Base-by-base conservation (phyloP, 2,797 vertebrate genomes). In the Gadopsis bispinosus region DNA sequence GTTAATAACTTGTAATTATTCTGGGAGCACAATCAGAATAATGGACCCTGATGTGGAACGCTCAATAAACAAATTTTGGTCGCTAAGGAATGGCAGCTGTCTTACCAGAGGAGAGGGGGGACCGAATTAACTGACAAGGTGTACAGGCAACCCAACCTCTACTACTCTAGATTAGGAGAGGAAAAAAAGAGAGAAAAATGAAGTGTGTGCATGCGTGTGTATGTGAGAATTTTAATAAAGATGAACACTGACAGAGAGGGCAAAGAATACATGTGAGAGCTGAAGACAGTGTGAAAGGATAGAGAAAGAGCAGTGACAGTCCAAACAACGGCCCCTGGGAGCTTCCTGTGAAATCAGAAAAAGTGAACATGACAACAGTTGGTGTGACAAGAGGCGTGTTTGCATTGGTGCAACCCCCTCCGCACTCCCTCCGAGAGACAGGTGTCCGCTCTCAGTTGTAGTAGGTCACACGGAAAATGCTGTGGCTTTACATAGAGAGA, bases 311-410 rank as follows among this genome's bases (percentile, higher is more conserved):
- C 17, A 0, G 53, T 66, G 58, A 56, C 4, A 58, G 75, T 88
- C 76, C 78, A 72, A 83, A 69, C 70, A 69, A 71, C 56, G 1
- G 67, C 79, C 69, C 66, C 83, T 55, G 54, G 77, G 85, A 90
- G 67, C 20, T 75, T 92, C 93, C 93, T 90, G 92, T 83, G 87
- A 87, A 94, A 92, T 88, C 69, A 83, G 55, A 91, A 91, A 88
- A 61, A 89, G 87, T 84, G 48, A 93, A 86, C 70, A 86, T 79
- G 66, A 91, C 77, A 88, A 90, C 80, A 88, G 85, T 70, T 79
- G 77, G 73, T 86, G 77, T 73, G 73, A 91, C 75, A 90, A 85
- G 63, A 87, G 74, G 63, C 64, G 66, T 14, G 60, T 81, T 90
- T 87, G 63, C 84, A 81, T 39, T 54, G 78, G 45, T 81, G 78